Evolutionary conservation across 2,113 vertebrate species (phyloP).

Genomic region (Gyps fulvus): DNA sequence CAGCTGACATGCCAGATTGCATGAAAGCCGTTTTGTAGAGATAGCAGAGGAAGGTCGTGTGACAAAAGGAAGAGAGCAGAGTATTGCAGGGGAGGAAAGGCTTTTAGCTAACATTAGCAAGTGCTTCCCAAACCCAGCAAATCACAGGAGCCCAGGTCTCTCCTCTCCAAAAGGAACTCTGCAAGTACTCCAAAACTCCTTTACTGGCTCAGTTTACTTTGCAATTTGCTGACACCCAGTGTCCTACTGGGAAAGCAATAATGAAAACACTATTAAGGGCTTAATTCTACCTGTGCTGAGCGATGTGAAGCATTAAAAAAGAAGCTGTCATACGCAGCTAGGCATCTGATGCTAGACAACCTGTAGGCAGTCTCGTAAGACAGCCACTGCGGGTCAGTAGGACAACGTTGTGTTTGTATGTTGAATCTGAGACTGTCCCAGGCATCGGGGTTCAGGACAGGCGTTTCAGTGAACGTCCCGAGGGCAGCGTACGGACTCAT

Average conservation of each 20-base stretch:
- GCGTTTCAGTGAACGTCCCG: not conserved
- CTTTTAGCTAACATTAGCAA: not conserved
- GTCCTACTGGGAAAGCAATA: not conserved
- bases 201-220: not conserved
- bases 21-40: constrained; percentile 25
- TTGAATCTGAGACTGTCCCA: not conserved
- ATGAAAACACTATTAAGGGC: not conserved
- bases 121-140: not conserved
- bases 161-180: not conserved
- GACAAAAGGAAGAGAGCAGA: not conserved
- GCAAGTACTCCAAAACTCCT: not conserved
- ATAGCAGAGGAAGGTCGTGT: not conserved
- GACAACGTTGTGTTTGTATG: not conserved
- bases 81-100: not conserved
- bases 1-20: constrained; percentile 42
- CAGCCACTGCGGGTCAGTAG: not conserved
- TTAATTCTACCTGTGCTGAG: not conserved
- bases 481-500: not conserved
- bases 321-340: not conserved
- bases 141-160: not conserved
- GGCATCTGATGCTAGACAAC: not conserved
- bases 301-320: not conserved
- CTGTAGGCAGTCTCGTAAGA: not conserved
- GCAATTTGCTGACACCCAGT: not conserved
- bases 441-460: not conserved